Base-by-base conservation (phyloP, 2,888 invertebrate species). In the Pachycephus smyrnensis region DNA sequence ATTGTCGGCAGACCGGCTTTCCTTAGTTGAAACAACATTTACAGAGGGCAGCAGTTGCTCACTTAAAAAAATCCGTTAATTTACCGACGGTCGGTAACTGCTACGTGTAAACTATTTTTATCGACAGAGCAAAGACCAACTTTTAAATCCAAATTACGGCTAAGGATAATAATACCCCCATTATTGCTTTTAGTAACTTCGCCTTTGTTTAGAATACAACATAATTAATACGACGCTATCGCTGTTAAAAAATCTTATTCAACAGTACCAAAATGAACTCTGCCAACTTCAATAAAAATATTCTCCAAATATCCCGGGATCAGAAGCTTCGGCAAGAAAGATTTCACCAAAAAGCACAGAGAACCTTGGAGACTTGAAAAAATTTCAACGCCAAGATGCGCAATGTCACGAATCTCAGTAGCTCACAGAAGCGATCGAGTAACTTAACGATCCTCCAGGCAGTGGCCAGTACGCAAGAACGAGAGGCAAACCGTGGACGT, bases 1-100 rank as follows among this genome's bases (percentile, higher is more conserved):
- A 84, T 83, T 80, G 81, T 73, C 79, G 75, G 73, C 76, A 79
- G 80, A 79, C 82, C 69, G 76, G 77, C 35, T 40, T 73, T 32
- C 33, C 23, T 37, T 6, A 36, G 69, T 68, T 74, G 31, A 11
- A 76, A 12, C 33, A 40, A 15, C 23, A n/a, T 76, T 76, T 55
- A 36, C 32, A 69, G 33, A 12, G 1, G 73, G 32, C 40, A 73
- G n/a, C 68, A 73, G 32, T 76, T 6, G 40, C 23, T 0, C 23
- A 9, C 6, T 55, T 55, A 1, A 55, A 55, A 40, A 55, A 40
- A 15, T 55, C 6, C 23, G 0, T 0, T 0, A 0, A 0, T 40
- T 55, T 55, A 55, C 23, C 40, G 40, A 23, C 40, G 15, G 40
- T 4, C 40, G 40, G 40, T 55, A 55, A 55, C 23, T 23, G 4